These are phyloP conservation scores for Myopa testacea DNA, from an alignment of 2,888 invertebrate genomes.

Conservation along the genomic window DNA sequence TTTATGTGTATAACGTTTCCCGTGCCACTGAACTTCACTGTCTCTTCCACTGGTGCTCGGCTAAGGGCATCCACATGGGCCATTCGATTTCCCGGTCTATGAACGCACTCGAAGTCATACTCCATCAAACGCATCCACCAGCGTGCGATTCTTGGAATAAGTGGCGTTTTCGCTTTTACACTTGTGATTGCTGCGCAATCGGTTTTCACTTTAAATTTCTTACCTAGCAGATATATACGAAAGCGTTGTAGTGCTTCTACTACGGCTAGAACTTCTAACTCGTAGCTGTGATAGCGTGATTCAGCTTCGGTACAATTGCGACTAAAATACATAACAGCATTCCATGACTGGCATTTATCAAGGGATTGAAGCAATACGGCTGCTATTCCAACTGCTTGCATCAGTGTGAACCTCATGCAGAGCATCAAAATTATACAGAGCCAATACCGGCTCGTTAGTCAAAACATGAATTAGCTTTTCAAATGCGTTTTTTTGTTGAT, in stretches of 20 bases:
- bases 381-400: background rate
- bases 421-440: background rate
- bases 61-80: slow-evolving; percentile 44
- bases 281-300: background rate
- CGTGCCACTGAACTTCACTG: background rate
- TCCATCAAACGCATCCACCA: slow-evolving; percentile 39
- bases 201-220: slow-evolving; percentile 36
- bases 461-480: background rate
- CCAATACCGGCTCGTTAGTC: background rate
- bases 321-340: background rate
- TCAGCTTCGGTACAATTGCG: background rate
- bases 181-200: slow-evolving; percentile 42
- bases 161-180: slow-evolving; percentile 33
- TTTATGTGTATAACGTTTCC: slow-evolving; percentile 21
- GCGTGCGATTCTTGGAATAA: background rate
- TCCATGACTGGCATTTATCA: too few relatives aligned
- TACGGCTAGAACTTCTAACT: slow-evolving; percentile 6
- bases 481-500: background rate
- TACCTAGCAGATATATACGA: slow-evolving; percentile 16
- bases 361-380: background rate
- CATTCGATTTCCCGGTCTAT: slow-evolving; percentile 37
- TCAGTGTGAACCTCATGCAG: background rate
- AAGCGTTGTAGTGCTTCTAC: slow-evolving; percentile 5
- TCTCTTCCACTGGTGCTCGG: slow-evolving; percentile 1
- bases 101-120: slow-evolving; percentile 38